Evolutionary conservation across 2,888 invertebrate genomes (phyloP), one percentile per base, ranked within the genome.

Genomic region (Athalia rosae): DNA sequence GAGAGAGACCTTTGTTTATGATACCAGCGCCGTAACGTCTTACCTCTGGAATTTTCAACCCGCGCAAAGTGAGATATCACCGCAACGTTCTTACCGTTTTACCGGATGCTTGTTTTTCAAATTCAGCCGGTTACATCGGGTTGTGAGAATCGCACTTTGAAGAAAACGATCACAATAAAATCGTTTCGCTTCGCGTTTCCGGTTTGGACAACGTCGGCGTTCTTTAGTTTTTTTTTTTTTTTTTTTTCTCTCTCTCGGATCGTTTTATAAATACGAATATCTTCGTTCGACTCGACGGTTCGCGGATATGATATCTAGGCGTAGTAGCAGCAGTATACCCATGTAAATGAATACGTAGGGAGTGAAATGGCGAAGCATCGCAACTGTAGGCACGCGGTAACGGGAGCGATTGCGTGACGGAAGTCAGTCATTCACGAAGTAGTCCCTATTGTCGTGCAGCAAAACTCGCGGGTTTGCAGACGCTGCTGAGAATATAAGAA

Each of bases 401-500:
- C 50, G 11, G 53, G 7, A 5, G 41, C 15, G 43, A 28, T 69
- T 56, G 69, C 58, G 56, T 69, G 69, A 69, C 56, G 69, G 69
- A 69, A 69, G 69, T 56, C 58, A 53, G 56, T 67, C 67, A 67
- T 67, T 67, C 67, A 41, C n/a, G 28, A 50, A 67, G 15, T 28
- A 62, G 50, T 53, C 15, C 53, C 53, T 28, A 50, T 67, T 67
- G 67, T 28, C 11, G 67, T 67, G 9, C 28, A 15, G 13, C 67
- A 41, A 15, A 13, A 67, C 67, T 50, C n/a, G 53, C 41, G 28
- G 4, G 28, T 28, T 28, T 2, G 28, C 28, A 28, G 28, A 28
- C 28, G 28, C 28, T 28, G 28, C 28, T 28, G 28, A 28, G 28
- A 11, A 6, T 50, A 50, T 50, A 67, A 67, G 67, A 50, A 67